phyloP scores from a whole-genome alignment of 2,797 vertebrate species.

The Sebastes jordani region DNA sequence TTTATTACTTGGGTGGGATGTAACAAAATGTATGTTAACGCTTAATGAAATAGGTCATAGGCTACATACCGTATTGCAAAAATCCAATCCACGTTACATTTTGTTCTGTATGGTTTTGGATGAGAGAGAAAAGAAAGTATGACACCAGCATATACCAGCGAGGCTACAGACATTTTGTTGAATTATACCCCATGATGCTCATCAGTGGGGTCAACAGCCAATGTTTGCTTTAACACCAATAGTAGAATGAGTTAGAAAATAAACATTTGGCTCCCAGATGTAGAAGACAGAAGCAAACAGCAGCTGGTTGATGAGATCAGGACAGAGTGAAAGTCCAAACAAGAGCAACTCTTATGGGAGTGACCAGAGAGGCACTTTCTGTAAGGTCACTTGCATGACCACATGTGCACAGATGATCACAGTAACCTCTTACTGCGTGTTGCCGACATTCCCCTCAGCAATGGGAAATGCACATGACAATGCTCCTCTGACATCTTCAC shows the following conservation, averaged over 20 bases:
- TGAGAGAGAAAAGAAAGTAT: background rate
- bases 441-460: background rate
- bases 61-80: background rate
- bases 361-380: background rate
- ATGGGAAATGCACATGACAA: background rate
- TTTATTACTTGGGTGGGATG: background rate
- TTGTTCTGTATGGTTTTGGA: background rate
- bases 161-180: background rate
- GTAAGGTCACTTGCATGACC: background rate
- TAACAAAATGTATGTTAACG: background rate
- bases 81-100: background rate
- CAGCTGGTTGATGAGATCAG: slow-evolving; percentile 57
- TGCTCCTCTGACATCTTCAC: slow-evolving; percentile 19
- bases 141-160: background rate
- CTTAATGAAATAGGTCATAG: background rate
- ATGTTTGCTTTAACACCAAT: slow-evolving; percentile 28
- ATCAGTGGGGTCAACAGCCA: slow-evolving; percentile 9
- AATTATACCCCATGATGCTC: slow-evolving; percentile 6
- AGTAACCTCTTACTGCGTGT: background rate
- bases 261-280: slow-evolving; percentile 40
- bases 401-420: slow-evolving; percentile 12
- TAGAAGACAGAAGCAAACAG: slow-evolving; percentile 47
- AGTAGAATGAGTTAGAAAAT: slow-evolving; percentile 32
- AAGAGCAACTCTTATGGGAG: background rate
- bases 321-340: slow-evolving; percentile 22